Base-by-base conservation (phyloP, 2,113 vertebrate species). In the Rhombomys opimus region DNA sequence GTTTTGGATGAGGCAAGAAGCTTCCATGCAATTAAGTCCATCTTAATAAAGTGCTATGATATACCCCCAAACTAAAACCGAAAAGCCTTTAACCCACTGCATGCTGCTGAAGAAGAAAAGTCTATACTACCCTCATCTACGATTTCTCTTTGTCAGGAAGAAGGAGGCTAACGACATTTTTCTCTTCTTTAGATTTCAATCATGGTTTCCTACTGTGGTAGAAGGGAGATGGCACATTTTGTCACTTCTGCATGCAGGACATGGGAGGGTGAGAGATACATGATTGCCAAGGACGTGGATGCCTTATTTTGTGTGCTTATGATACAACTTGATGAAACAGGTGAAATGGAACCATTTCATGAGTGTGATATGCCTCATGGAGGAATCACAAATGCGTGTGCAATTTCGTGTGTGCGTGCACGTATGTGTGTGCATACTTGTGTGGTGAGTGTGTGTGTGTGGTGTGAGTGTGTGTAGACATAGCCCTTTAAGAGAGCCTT, bases 11-110 rank as follows among this genome's bases (percentile, higher is more conserved):
- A 92, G 78, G 82, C 94, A 87, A 75, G 46, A 89, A 86, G 63
- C 84, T 86, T 89, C 70, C 70, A 22, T 85, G 88, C 95, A 87
- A 95, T 85, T 84, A 78, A 87, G 78, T 90, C 46, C 57, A 68
- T 95, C 92, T 75, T 85, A 97, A 97, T 96, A 96, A 98, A 97
- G 9, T 88, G 32, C 35, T 70, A 2, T 91, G 25, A 78, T 93
- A 61, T 86, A 12, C 85, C 89, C 41, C 41, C 10, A 35, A 50
- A 32, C 63, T 8, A 78, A 57, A 57, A 38, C 20, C 63, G 41
- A 54, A 91, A 35, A 38, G 2, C 52, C 22, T 25, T 54, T 27
- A 80, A 10, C 70, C 32, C 10, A 91, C 25, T n/a, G 67, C 9
- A 38, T 68, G 50, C 11, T 90, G 35, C 17, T 46, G 68, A 89